Percentiles rank a stretch among this genome's conserved stretches.
Evolutionary conservation across 92 coral and sea anemone genomes (phyloP).

Genomic region (Epizoanthus rinbou): DNA sequence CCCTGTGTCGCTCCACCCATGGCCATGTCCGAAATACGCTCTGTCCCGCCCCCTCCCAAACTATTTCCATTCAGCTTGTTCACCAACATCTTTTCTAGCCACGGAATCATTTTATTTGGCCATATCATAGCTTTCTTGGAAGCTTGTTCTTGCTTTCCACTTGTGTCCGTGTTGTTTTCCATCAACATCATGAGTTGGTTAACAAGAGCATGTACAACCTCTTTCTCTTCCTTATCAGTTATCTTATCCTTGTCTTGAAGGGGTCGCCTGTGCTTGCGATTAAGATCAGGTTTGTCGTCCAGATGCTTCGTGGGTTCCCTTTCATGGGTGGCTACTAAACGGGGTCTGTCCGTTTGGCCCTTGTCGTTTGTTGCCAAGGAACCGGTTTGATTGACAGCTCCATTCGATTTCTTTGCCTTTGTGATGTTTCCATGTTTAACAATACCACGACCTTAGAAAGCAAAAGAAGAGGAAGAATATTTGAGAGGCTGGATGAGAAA

Average conservation of each 20-base stretch:
- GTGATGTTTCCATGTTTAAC: neutral
- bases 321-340: neutral
- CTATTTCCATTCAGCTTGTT: conserved; percentile 57
- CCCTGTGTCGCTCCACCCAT: conserved; percentile 3
- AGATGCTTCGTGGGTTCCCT: neutral
- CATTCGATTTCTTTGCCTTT: neutral
- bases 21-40: neutral
- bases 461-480: neutral
- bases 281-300: neutral
- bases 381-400: neutral
- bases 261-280: neutral
- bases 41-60: neutral
- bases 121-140: conserved; percentile 91
- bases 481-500: neutral
- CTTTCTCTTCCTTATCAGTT: conserved; percentile 12
- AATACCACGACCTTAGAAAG: neutral
- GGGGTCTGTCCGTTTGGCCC: neutral
- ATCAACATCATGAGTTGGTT: conserved; percentile 29
- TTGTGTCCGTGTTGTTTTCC: neutral
- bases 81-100: conserved; percentile 68
- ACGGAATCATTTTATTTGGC: conserved; percentile 91
- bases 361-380: neutral
- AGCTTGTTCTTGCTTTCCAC: neutral
- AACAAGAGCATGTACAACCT: conserved; percentile 27
- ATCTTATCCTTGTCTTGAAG: neutral